Base-by-base conservation (phyloP, 1,140 invertebrate genomes). In the Himalopsyche phryganea region DNA sequence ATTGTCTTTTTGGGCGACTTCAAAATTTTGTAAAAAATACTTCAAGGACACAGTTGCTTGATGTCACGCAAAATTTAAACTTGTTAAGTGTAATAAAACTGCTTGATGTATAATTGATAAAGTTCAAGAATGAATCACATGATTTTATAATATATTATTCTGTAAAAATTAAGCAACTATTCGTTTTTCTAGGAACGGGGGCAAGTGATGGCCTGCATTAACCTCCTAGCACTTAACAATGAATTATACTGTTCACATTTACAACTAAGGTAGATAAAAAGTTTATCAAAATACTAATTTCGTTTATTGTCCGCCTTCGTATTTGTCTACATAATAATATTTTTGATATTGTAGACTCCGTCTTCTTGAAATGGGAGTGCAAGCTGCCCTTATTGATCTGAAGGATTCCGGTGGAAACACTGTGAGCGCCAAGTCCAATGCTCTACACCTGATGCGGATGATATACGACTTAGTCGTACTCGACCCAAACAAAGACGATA, bases 141-240 rank as follows among this genome's bases (percentile, higher is more conserved):
- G n/a, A n/a, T n/a, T n/a, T n/a, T n/a, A n/a, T n/a, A n/a, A n/a
- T n/a, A n/a, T n/a, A n/a, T n/a, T n/a, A n/a, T n/a, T n/a, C n/a
- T n/a, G n/a, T n/a, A n/a, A n/a, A n/a, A n/a, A n/a, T n/a, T n/a
- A n/a, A n/a, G n/a, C n/a, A n/a, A n/a, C n/a, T n/a, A n/a, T n/a
- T n/a, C n/a, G n/a, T 47, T 23, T 47, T 63, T 66, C 40, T 40
- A 81, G 77, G 82, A 84, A 61, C 71, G 83, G 48, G 81, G 82
- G 35, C 80, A 84, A 61, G 82, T 86, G 0, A 75, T 85, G 65
- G 79, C 82, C 11, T 83, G 80, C 59, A 78, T 86, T 11, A 83
- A 85, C 69, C 67, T 82, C n/a, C 65, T 85, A 15, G 80, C 76
- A 9, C 68, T 83, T 23, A 81, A 80, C 50, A 83, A 85, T 66